phyloP scores from a whole-genome alignment of 2,113 vertebrate species.

The Saimiri boliviensis region DNA sequence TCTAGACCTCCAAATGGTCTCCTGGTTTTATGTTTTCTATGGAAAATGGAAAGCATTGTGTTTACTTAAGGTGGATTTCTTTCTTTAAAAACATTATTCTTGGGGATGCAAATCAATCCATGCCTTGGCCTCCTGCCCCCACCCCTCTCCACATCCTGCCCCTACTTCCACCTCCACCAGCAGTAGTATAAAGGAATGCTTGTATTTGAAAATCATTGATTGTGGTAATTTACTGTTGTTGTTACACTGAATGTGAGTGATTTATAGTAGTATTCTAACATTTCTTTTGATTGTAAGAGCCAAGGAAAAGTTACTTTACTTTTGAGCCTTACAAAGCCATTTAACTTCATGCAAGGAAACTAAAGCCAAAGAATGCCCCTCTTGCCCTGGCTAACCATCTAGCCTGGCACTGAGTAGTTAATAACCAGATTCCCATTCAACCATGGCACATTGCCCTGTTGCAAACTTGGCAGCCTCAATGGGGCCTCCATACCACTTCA shows the following conservation, averaged over 20 bases:
- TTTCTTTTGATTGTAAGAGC: conserved; percentile 5
- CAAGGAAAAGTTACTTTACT: background rate
- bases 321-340: background rate
- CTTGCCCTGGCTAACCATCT: background rate
- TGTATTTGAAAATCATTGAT: background rate
- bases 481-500: rapidly evolving
- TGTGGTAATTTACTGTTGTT: background rate
- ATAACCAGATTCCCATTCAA: background rate
- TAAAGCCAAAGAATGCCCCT: background rate
- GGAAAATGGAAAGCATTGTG: background rate
- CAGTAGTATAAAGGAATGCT: background rate
- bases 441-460: background rate
- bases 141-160: background rate
- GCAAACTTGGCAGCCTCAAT: background rate
- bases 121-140: background rate
- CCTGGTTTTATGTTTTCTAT: background rate
- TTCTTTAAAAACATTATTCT: background rate
- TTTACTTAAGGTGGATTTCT: background rate
- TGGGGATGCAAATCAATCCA: background rate
- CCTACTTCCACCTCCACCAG: background rate
- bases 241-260: background rate
- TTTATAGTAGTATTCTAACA: background rate
- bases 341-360: background rate
- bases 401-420: background rate
- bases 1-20: background rate